phyloP scores from a whole-genome alignment of 2,113 vertebrate species.

The Athene cunicularia region DNA sequence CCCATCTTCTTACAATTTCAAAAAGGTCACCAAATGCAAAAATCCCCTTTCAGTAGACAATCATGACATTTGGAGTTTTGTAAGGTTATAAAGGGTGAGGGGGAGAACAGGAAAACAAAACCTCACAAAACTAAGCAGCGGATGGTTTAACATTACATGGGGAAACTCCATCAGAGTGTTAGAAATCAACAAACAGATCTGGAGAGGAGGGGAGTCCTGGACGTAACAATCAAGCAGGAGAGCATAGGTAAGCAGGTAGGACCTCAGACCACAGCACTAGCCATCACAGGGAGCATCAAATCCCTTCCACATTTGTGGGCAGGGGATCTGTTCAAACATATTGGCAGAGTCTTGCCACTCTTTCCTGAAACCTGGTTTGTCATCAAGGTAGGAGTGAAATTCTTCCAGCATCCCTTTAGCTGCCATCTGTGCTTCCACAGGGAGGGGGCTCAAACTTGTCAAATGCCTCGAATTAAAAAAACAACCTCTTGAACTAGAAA shows the following conservation, averaged over 20 bases:
- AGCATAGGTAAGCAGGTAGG: neutral
- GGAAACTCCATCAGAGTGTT: neutral
- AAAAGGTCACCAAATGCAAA: neutral
- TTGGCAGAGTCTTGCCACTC: neutral
- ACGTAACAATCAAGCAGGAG: neutral
- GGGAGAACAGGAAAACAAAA: neutral
- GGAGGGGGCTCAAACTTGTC: slow-evolving; percentile 30
- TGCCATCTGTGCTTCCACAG: slow-evolving; percentile 7
- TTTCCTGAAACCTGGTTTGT: neutral
- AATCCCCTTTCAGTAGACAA: neutral
- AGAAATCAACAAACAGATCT: neutral
- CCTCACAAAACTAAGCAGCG: neutral
- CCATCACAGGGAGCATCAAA: neutral
- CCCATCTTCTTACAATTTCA: neutral
- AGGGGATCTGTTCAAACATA: neutral
- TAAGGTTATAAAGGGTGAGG: no score
- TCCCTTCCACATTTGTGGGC: neutral
- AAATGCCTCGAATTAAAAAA: slow-evolving; percentile 8
- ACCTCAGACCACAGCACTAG: neutral
- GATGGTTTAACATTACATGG: neutral
- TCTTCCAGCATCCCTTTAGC: slow-evolving; percentile 16
- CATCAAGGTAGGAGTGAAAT: neutral
- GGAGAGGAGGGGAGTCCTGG: neutral
- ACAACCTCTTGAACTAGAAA: neutral
- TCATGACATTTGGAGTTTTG: neutral